Evolutionary conservation across 2,113 vertebrate species (phyloP).

Genomic region (Mormyrus iriodes): DNA sequence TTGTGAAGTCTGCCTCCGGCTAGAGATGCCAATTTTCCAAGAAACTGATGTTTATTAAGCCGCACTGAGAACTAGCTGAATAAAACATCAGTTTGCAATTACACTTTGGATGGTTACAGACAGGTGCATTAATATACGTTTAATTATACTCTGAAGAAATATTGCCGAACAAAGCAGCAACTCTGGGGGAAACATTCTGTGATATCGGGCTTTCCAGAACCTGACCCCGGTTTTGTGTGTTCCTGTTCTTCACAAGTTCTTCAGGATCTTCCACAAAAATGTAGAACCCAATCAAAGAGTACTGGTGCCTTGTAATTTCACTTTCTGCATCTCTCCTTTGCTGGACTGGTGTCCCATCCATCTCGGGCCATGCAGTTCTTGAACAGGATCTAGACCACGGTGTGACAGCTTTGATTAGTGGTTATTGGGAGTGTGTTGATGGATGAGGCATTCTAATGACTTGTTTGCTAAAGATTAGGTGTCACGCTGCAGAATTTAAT

Average conservation of each 20-base stretch:
- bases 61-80: neutral
- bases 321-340: neutral
- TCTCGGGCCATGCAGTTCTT: neutral
- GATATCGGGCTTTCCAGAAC: neutral
- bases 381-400: neutral
- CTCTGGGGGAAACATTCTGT: neutral
- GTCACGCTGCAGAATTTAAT: neutral
- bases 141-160: neutral
- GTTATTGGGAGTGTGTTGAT: neutral
- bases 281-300: neutral
- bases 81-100: conserved; percentile 1
- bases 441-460: neutral
- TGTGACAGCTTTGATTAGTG: neutral
- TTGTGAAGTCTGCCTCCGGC: neutral
- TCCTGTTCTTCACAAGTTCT: neutral
- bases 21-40: neutral
- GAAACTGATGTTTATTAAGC: neutral
- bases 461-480: neutral
- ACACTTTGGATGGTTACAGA: neutral
- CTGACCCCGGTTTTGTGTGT: neutral
- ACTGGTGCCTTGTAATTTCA: neutral
- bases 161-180: neutral
- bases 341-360: neutral
- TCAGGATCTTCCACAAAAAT: neutral
- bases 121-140: neutral